Base-by-base conservation (phyloP, 2,888 invertebrate species). In the Rhagium mordax region DNA sequence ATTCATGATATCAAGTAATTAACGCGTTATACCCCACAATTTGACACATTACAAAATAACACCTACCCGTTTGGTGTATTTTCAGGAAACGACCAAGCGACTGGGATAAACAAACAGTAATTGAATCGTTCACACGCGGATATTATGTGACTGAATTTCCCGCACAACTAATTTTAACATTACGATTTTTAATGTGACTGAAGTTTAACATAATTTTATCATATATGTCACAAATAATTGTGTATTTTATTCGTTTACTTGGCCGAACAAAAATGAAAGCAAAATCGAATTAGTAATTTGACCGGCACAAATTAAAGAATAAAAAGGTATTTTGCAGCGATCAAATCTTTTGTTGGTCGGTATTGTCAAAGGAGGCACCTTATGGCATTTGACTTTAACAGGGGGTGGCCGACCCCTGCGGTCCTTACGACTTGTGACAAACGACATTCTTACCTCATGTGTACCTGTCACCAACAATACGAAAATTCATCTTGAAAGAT, bases 301-400 rank as follows among this genome's bases (percentile, higher is more conserved):
- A 72, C 73, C 79, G 76, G 73, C 76, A 76, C 77, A 79, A 79
- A 79, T 78, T 75, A 75, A 70, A 78, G 75, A 76, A 76, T 76
- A 77, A 79, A 81, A 79, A 80, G 78, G 74, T 61, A 78, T 81
- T 80, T 79, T 70, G 77, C 80, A 75, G 75, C 65, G 74, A 76
- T 75, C 77, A 78, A 69, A 65, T 15, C 66, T 75, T 79, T 78
- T 78, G 74, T 78, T 59, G 41, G 83, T 82, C 83, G 86, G 84
- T 82, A 78, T 84, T 82, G 82, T 83, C 83, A 83, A 84, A 84
- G 82, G 80, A 82, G 84, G 82, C 83, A 83, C 82, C 81, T 83
- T 82, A 78, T 78, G 80, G 83, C 82, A 83, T 82, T 84, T 81
- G 82, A 81, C 81, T 83, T 79, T 79, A 80, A 80, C 84, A 79